Base-by-base conservation (phyloP, 2,113 vertebrate genomes). In the Melanerpes aurifrons region DNA sequence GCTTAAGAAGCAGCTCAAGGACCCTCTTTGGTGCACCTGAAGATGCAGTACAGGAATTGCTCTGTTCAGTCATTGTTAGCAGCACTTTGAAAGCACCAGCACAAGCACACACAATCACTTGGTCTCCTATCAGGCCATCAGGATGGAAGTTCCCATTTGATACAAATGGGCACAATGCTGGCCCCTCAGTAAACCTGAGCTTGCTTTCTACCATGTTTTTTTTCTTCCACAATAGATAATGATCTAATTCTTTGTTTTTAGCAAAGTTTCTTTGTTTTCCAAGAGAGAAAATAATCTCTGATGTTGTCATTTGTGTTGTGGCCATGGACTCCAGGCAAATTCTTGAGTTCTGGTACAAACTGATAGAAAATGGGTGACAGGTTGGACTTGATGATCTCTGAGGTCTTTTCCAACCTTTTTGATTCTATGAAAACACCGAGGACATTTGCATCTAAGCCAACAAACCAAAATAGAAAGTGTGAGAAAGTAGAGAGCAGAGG, bases 201-300 rank as follows among this genome's bases (percentile, higher is more conserved):
- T 88, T 83, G 86, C 37, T 95, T 93, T 87, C 76, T 93, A 29
- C 86, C 3, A 40, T 47, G 69, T 17, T 82, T 91, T 87, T 64
- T 47, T 69, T 28, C 80, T 91, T 87, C 87, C 93, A 95, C 89
- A 91, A 24, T 77, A 79, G 92, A 54, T 73, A 78, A 10, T 94
- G 95, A 93, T 3, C 35, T 93, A 94, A 95, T 28, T 10, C 71
- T 4, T 73, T 59, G 86, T 7, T 95, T 94, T 91, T 90, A 91
- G 87, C 56, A 50, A 68, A 50, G 95, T 89, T 95, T 93, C 83
- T 96, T 94, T 94, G 76, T 80, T 86, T 93, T 95, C 73, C 87
- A 75, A 67, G 73, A 86, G 86, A 59, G 87, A 94, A 96, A 94
- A 95, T 89, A 95, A 92, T 91, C 87, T 56, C 82, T 45, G 73